These are phyloP conservation scores for Dasysyrphus albostriatus DNA, from an alignment of 2,888 invertebrate genomes.

Conservation along the genomic window DNA sequence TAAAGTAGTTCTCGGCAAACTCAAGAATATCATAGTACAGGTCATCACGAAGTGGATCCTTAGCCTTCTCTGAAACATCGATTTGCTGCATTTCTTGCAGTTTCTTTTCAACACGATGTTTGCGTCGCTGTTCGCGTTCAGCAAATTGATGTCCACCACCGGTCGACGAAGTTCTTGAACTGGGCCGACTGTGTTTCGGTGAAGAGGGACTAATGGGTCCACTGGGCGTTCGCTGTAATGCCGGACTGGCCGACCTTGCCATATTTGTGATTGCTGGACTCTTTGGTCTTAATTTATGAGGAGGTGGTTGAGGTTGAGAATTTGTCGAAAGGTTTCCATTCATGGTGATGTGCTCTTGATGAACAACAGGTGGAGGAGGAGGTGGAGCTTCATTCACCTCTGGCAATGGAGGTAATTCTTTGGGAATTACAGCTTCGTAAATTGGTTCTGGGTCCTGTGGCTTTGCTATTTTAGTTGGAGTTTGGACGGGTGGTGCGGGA, in stretches of 20 bases:
- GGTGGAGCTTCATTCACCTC: slow-evolving; percentile 80
- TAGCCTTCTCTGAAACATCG: slow-evolving; percentile 81
- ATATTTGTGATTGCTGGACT: slow-evolving; percentile 82
- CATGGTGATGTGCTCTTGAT: slow-evolving; percentile 66
- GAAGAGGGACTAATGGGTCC: slow-evolving; percentile 82
- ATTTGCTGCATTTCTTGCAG: slow-evolving; percentile 91
- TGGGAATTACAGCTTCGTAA: slow-evolving; percentile 93
- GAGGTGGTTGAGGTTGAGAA: slow-evolving; percentile 77
- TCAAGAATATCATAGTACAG: slow-evolving; percentile 93
- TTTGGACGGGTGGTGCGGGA: slow-evolving; percentile 76
- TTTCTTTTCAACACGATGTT: slow-evolving; percentile 93
- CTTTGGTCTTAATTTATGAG: slow-evolving; percentile 80
- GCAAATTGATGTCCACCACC: slow-evolving; percentile 84
- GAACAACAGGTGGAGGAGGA: slow-evolving; percentile 53
- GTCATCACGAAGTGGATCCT: slow-evolving; percentile 85
- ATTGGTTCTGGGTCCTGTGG: slow-evolving; percentile 88
- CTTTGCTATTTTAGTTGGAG: slow-evolving; percentile 77
- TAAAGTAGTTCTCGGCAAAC: slow-evolving; percentile 97
- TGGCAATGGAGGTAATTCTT: slow-evolving; percentile 84
- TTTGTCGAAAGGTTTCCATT: slow-evolving; percentile 41
- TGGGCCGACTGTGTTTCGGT: slow-evolving; percentile 85
- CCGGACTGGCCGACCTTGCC: slow-evolving; percentile 79
- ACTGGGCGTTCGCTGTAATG: slow-evolving; percentile 77
- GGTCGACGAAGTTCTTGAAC: slow-evolving; percentile 84
- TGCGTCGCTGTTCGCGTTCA: slow-evolving; percentile 91